Conservation (phyloP, 2,797 vertebrate genomes). For the Eospalax fontanierii region DNA sequence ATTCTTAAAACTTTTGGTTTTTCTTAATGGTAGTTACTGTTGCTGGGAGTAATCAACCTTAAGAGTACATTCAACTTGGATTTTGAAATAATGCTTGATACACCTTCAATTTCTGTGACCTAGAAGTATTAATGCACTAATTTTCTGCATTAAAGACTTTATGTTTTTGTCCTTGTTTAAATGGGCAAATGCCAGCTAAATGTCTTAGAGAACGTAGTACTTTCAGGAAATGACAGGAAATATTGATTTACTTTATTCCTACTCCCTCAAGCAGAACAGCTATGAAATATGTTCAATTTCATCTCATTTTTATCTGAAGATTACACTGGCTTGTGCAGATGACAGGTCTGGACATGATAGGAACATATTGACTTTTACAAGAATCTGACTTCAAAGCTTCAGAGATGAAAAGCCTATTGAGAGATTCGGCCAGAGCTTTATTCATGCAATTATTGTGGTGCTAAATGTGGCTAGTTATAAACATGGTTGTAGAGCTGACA, state of each 20-base stretch:
- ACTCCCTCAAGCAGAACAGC: conserved; percentile 84
- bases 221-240: conserved; percentile 84
- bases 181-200: conserved; percentile 77
- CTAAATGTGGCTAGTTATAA: conserved; percentile 62
- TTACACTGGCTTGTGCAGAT: conserved; percentile 73
- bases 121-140: conserved; percentile 73
- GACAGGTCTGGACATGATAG: conserved; percentile 75
- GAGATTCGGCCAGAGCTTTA: conserved; percentile 25
- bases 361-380: conserved; percentile 73
- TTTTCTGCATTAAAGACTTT: conserved; percentile 76
- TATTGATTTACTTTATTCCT: conserved; percentile 86
- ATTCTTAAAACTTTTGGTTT: conserved; percentile 63
- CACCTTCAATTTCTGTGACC: conserved; percentile 70
- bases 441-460: conserved; percentile 35
- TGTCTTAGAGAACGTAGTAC: conserved; percentile 62
- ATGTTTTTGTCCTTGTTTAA: conserved; percentile 81
- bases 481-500: conserved; percentile 23
- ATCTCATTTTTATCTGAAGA: conserved; percentile 74
- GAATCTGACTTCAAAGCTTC: conserved; percentile 71
- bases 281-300: conserved; percentile 83
- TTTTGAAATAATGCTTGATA: conserved; percentile 63
- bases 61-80: conserved; percentile 56
- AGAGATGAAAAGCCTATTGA: conserved; percentile 64
- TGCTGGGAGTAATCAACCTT: conserved; percentile 54
- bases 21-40: conserved; percentile 62